A percentile compares a stretch with the other conserved stretches of the same genome.
phyloP scores from a whole-genome alignment of 1,140 invertebrate species.

The Andrena cerasifolii region DNA sequence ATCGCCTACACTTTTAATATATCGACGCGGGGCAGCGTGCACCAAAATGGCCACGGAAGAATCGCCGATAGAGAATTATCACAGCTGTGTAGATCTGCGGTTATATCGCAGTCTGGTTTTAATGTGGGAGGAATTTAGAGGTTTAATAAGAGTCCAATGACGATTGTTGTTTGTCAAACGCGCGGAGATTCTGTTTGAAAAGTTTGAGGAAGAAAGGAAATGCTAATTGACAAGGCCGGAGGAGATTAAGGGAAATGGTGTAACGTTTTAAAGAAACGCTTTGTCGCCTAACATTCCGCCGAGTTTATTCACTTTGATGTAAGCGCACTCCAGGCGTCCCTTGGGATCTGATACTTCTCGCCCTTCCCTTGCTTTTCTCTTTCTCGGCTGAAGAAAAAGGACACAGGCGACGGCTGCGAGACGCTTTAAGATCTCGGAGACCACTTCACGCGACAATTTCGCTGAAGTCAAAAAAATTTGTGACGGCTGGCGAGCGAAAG shows the following conservation, averaged over 20 bases:
- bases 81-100: too few species aligned
- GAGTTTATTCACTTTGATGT: slow-evolving; percentile 56
- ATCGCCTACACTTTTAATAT: slow-evolving; percentile 10
- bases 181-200: not conserved
- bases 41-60: too few species aligned
- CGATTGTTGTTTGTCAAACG: not conserved
- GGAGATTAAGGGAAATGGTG: not conserved
- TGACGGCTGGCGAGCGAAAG: not conserved
- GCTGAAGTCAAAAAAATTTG: not conserved
- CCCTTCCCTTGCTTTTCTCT: slow-evolving; percentile 11
- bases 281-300: slow-evolving; percentile 18
- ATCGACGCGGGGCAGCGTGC: too few species aligned
- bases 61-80: too few species aligned
- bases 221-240: not conserved
- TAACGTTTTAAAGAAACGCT: slow-evolving; percentile 9
- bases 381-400: slow-evolving; percentile 12
- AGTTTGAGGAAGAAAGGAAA: not conserved
- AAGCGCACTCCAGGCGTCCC: slow-evolving; percentile 51
- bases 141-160: too few species aligned
- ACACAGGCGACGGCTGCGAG: not conserved
- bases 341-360: slow-evolving; percentile 47
- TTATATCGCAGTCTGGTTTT: too few species aligned
- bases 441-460: slow-evolving; percentile 29
- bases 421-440: slow-evolving; percentile 17
- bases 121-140: too few species aligned